These are phyloP conservation scores for Sterrhoptilus dennistouni DNA, from an alignment of 2,113 vertebrate genomes.

Conservation along the genomic window DNA sequence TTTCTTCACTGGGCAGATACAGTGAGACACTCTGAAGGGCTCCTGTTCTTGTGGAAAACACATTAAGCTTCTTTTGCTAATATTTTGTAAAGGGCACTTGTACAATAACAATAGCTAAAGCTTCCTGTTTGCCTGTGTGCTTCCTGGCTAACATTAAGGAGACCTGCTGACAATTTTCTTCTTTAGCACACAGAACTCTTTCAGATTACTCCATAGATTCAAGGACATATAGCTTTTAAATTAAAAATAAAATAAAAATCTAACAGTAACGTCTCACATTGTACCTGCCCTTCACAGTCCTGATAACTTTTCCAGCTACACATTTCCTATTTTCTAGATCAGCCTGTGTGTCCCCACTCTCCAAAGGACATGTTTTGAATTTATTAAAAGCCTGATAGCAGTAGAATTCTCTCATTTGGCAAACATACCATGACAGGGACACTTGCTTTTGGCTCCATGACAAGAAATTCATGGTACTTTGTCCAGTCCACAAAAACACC, in stretches of 20 bases:
- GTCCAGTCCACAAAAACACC: slow-evolving; percentile 30
- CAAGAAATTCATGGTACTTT: slow-evolving; percentile 37
- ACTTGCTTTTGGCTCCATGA: slow-evolving; percentile 3
- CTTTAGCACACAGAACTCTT: slow-evolving; percentile 64
- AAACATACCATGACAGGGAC: neutral
- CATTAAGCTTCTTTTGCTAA: slow-evolving; percentile 46
- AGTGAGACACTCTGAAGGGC: slow-evolving; percentile 54
- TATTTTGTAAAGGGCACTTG: slow-evolving; percentile 71
- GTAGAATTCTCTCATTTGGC: slow-evolving; percentile 43
- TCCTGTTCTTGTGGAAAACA: slow-evolving; percentile 66
- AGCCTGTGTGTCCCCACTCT: slow-evolving; percentile 20
- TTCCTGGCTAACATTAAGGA: slow-evolving; percentile 63
- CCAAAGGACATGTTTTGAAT: slow-evolving; percentile 45
- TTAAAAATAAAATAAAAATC: neutral
- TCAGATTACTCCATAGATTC: slow-evolving; percentile 19
- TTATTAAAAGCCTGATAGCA: slow-evolving; percentile 8
- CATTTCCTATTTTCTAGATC: slow-evolving; percentile 11
- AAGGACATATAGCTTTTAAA: neutral
- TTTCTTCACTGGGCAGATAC: slow-evolving; percentile 20
- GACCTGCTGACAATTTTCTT: slow-evolving; percentile 64
- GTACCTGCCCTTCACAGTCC: slow-evolving; percentile 37
- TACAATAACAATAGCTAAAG: slow-evolving; percentile 67
- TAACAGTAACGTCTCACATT: neutral
- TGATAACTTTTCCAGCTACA: slow-evolving; percentile 2
- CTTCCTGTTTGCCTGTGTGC: slow-evolving; percentile 69